Evolutionary conservation across 1,140 invertebrate genomes (phyloP).

Genomic region (Drosophila navojoa): DNA sequence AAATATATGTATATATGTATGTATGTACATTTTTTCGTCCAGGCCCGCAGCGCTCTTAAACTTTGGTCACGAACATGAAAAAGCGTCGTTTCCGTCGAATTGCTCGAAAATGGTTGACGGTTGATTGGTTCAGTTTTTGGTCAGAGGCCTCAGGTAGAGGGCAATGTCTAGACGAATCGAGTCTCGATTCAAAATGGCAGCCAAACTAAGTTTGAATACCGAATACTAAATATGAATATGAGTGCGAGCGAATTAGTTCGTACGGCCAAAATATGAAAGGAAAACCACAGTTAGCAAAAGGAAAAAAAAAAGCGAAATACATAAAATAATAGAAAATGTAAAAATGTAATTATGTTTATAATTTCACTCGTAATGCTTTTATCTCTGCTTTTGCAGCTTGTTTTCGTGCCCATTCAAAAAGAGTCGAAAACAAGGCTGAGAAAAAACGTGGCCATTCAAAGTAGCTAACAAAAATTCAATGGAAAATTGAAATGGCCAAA

Average conservation of each 20-base stretch:
- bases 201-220: conserved; percentile 13
- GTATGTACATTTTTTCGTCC: conserved; percentile 35
- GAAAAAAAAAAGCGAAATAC: conserved; percentile 3
- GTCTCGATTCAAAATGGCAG: conserved; percentile 65
- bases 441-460: conserved; percentile 25
- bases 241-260: conserved; percentile 2
- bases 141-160: conserved; percentile 18
- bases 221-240: conserved; percentile 25
- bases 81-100: conserved; percentile 77
- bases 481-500: conserved; percentile 37
- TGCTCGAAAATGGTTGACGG: conserved; percentile 73
- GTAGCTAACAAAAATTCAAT: conserved; percentile 30
- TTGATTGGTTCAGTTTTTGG: conserved; percentile 74
- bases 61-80: conserved; percentile 81
- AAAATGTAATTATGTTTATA: conserved; percentile 39
- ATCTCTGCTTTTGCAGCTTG: conserved; percentile 51
- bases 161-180: conserved; percentile 37
- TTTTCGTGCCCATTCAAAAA: conserved; percentile 37
- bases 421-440: conserved; percentile 22
- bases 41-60: conserved; percentile 53
- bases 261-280: conserved; percentile 10
- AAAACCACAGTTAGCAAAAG: conserved; percentile 22
- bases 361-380: conserved; percentile 46
- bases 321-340: conserved; percentile 13
- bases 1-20: conserved; percentile 48